Evolutionary conservation across 2,888 invertebrate genomes (phyloP).

Genomic region (Ypsolopha scabrella): DNA sequence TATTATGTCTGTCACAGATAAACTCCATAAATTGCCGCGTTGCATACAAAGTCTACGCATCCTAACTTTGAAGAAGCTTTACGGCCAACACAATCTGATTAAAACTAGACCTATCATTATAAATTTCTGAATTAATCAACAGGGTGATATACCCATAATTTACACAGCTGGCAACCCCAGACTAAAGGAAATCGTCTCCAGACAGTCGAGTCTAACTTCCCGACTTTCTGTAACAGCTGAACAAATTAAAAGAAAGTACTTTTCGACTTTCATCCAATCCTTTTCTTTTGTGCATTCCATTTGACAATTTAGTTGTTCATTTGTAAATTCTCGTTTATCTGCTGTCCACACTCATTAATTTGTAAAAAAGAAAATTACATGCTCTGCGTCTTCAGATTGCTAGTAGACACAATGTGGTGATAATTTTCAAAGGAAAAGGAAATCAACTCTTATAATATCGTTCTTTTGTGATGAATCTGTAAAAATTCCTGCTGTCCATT

Average conservation of each 20-base stretch:
- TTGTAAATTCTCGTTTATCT: neutral
- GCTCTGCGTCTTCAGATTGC: too few relatives aligned
- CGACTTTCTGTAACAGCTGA: neutral
- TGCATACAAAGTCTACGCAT: too few relatives aligned
- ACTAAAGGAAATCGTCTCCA: neutral
- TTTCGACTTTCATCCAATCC: neutral
- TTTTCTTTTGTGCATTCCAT: constrained; percentile 1
- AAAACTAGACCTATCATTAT: too few relatives aligned
- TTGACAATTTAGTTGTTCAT: neutral
- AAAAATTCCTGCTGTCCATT: neutral
- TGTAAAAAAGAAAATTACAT: constrained; percentile 14
- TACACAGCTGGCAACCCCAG: neutral
- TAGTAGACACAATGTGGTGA: too few relatives aligned
- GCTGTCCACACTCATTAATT: constrained; percentile 15
- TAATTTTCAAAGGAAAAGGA: neutral
- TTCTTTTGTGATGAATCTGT: neutral
- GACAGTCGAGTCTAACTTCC: neutral
- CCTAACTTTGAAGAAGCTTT: too few relatives aligned
- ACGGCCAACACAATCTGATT: too few relatives aligned
- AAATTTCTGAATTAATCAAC: too few relatives aligned
- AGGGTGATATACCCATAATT: too few relatives aligned
- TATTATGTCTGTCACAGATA: too few relatives aligned
- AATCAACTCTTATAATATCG: neutral
- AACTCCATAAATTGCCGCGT: too few relatives aligned
- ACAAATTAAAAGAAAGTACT: constrained; percentile 2